Evolutionary conservation across 2,797 vertebrate genomes (phyloP).

Genomic region (Catostomus latipinnis): DNA sequence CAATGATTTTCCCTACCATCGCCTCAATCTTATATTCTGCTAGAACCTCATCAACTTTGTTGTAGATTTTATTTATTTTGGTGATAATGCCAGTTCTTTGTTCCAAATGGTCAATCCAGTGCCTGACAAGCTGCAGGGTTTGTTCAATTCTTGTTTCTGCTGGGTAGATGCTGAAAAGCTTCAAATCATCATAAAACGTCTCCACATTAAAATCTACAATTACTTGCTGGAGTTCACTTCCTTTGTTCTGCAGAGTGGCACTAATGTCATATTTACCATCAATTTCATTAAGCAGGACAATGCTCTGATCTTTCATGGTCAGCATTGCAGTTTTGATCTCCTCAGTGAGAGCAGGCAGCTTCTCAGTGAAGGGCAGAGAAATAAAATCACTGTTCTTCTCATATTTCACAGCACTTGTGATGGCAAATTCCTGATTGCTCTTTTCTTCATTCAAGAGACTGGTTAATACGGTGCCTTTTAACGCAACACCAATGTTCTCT

Average conservation of each 20-base stretch:
- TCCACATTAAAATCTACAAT: constrained; percentile 81
- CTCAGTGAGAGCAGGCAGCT: constrained; percentile 82
- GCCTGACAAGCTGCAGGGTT: constrained; percentile 76
- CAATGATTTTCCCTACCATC: constrained; percentile 79
- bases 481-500: constrained; percentile 81
- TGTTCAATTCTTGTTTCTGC: constrained; percentile 76
- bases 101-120: constrained; percentile 75
- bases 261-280: constrained; percentile 80
- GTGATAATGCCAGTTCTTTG: constrained; percentile 78
- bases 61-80: constrained; percentile 76
- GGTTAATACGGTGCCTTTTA: constrained; percentile 78
- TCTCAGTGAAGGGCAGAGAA: constrained; percentile 85
- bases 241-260: constrained; percentile 75
- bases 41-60: constrained; percentile 78
- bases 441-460: constrained; percentile 70
- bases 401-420: constrained; percentile 88
- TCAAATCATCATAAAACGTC: constrained; percentile 75
- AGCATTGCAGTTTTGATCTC: constrained; percentile 75
- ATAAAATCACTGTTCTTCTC: constrained; percentile 90
- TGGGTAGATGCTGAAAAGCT: constrained; percentile 67
- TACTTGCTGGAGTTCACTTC: constrained; percentile 78
- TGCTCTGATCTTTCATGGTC: constrained; percentile 71
- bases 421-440: constrained; percentile 81
- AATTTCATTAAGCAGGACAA: constrained; percentile 80
- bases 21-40: constrained; percentile 83